Evolutionary conservation across 2,888 invertebrate genomes (phyloP).

Genomic region (Mimachlamys varia): DNA sequence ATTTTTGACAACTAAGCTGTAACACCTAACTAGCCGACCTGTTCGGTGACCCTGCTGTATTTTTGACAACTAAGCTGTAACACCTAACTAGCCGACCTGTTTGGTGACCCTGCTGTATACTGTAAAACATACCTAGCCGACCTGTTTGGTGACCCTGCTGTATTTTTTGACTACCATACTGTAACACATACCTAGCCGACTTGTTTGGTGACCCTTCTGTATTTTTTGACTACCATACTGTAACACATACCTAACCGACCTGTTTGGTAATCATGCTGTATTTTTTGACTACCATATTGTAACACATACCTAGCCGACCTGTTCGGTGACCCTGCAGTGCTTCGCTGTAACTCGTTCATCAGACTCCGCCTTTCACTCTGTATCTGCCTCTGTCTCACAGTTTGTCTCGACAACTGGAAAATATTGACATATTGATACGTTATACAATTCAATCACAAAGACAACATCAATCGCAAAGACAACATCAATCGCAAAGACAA

Average conservation of each 20-base stretch:
- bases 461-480: too few relatives aligned
- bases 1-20: conserved; percentile 38
- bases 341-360: conserved; percentile 65
- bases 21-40: conserved; percentile 51
- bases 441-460: too few relatives aligned
- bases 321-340: conserved; percentile 57
- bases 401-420: conserved; percentile 64
- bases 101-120: conserved; percentile 56
- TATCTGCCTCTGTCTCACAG: conserved; percentile 68
- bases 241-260: too few relatives aligned
- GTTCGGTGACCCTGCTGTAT: conserved; percentile 55
- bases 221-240: too few relatives aligned
- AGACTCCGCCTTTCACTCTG: conserved; percentile 67
- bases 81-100: conserved; percentile 52
- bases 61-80: neutral
- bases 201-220: too few relatives aligned
- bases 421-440: neutral
- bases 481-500: too few relatives aligned
- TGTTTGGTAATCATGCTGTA: too few relatives aligned
- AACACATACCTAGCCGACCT: conserved; percentile 51
- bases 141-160: conserved; percentile 49
- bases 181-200: too few relatives aligned
- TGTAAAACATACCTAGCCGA: conserved; percentile 50
- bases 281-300: neutral
- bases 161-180: too few relatives aligned